These are phyloP conservation scores for Synergus gifuensis DNA, from an alignment of 2,888 invertebrate genomes.

Conservation along the genomic window DNA sequence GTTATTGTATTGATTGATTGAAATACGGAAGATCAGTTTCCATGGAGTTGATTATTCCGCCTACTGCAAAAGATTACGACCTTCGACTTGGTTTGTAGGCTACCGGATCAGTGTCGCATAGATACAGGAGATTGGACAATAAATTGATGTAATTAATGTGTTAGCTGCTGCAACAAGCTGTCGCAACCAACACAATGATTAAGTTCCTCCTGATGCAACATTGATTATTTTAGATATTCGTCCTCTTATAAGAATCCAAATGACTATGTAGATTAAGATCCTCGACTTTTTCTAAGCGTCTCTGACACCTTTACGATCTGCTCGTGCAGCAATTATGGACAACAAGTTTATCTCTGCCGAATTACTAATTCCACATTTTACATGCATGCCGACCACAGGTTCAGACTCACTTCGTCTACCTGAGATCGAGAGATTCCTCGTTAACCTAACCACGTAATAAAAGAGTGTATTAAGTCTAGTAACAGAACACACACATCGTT, in stretches of 20 bases:
- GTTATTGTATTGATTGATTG: background rate
- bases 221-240: background rate
- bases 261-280: background rate
- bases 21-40: conserved; percentile 2
- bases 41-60: background rate
- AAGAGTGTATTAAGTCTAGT: conserved; percentile 61
- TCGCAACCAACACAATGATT: background rate
- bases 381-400: conserved; percentile 45
- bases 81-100: background rate
- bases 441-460: conserved; percentile 65
- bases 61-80: background rate
- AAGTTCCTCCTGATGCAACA: background rate
- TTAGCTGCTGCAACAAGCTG: background rate
- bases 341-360: conserved; percentile 53
- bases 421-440: conserved; percentile 65
- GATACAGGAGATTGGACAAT: background rate
- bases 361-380: conserved; percentile 37
- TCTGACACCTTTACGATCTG: conserved; percentile 27
- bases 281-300: background rate
- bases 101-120: background rate
- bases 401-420: conserved; percentile 62
- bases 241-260: background rate
- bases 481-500: conserved; percentile 38
- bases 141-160: conserved; percentile 3
- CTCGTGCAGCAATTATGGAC: conserved; percentile 27